Base-by-base conservation (phyloP, 37 sponge, comb jelly and placozoan genomes). In the Mnemiopsis leidyi region DNA sequence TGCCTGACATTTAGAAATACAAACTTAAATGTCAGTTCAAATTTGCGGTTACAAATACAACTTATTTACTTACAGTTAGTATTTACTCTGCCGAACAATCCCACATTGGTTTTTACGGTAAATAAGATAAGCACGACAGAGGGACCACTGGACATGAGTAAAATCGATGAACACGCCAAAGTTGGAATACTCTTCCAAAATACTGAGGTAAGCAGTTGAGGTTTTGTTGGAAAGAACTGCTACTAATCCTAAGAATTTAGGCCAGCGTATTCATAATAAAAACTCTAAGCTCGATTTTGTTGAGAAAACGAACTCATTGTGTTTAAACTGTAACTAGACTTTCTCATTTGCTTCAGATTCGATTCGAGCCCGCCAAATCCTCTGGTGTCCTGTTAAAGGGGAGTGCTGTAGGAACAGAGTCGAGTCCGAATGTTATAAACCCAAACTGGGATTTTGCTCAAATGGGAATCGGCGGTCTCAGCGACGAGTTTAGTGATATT, bases 391-490 rank as follows among this genome's bases (percentile, higher is more conserved):
- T 39, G 25, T 29, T 85, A 40, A 85, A 85, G 35, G 90, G 90
- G 39, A 37, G 90, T 18, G 90, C 90, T 26, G 90, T 85, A 3
- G 90, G 90, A 3, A 85, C 36, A 28, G 36, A 38, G 16, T 38
- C 90, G 1, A 40, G 90, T 85, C 90, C 90, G 1, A 85, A 38
- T 26, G 40, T 99, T 37, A 99, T 99, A 83, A 97, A 96, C 69
- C 98, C 99, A 0, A 96, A 96, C 93, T 97, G 97, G 98, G 96
- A 99, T 94, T 99, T 99, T 88, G 94, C 94, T 32, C 83, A 95
- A 69, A 97, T 99, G 97, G 99, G 97, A 0, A 99, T 99, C 71
- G 99, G 99, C 2, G 99, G 99, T 38, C 94, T 99, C 36, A 95
- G 96, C 93, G 94, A 69, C 92, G 97, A 99, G 90, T 99, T 99